Evolutionary conservation across 2,113 vertebrate genomes (phyloP), one percentile per base, ranked within the genome.

Genomic region (Cinclus cinclus): DNA sequence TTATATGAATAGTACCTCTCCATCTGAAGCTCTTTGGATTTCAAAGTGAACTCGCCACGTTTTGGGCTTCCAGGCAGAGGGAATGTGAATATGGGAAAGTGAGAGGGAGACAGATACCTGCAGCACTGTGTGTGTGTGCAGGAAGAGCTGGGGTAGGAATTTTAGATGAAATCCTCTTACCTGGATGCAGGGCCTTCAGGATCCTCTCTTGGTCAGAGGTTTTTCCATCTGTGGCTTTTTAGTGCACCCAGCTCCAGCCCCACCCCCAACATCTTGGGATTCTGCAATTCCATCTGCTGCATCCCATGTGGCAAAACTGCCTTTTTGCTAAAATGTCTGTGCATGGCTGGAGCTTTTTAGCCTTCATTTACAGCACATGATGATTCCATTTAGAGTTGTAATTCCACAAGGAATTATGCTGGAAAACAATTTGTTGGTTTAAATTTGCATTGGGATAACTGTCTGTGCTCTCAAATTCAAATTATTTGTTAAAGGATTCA

Each of bases 161-260:
- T 52, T 30, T 25, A 30, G n/a, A 53, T 9, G 8, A 60, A 75
- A 41, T 10, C 11, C 16, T 33, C 46, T 41, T 14, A 18, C 14
- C n/a, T 68, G 46, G 6, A 47, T 47, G 20, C 30, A 64, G 25
- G 21, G 7, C 35, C 17, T 35, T 64, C 16, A 37, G n/a, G 9
- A 41, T 82, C 13, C 23, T 28, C 53, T 68, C 53, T 7, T n/a
- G 16, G 4, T 30, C 69, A 53, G 28, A 60, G 28, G 15, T 60
- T 75, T 68, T 14, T 67, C 28, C 28, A 7, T 2, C 23, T 30
- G 23, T 53, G 46, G 10, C 13, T 82, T 22, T 28, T 53, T 15
- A 33, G 1, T 2, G 39, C 9, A 8, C 13, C 37, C 37, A 30
- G 37, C 44, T 73, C 17, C 0, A 3, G 24, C 11, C 2, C 1